Base-by-base conservation (phyloP, 2,113 vertebrate genomes). In the Psittacula cyanocephala region DNA sequence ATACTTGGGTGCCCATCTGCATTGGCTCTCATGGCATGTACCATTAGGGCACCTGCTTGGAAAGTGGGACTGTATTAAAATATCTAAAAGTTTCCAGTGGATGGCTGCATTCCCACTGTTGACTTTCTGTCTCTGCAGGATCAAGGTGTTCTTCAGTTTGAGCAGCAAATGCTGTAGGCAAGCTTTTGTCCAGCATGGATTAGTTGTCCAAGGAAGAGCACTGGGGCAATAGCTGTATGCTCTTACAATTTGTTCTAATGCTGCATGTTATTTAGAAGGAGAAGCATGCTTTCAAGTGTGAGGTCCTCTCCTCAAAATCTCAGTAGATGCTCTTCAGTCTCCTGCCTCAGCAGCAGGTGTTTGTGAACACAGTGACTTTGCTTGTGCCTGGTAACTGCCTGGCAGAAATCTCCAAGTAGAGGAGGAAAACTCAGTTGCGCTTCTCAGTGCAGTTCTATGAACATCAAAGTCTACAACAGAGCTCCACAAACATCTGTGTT, bases 61-160 rank as follows among this genome's bases (percentile, higher is more conserved):
- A 83, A 96, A 81, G 78, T 70, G 50, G 46, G 31, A 84, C 86
- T 93, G 5, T 75, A 83, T 95, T 93, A 88, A 92, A 96, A 89
- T 81, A 50, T 43, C 64, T 77, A 8, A 47, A 93, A 95, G 82
- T 95, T 95, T 83, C 31, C 69, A 68, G 72, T 23, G 88, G 71
- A 43, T 89, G 53, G 11, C 79, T 96, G 35, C 52, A 62, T 76
- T 84, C 81, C 60, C 18, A 5, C 49, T 88, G 49, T 44, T 41
- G 4, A 71, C 59, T 91, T 80, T 91, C 70, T 85, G 0, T 65
- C 7, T 0, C 60, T 41, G 43, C 53, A 72, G 53, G 57, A 65
- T 68, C 64, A 86, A 71, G 29, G 39, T 47, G 16, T 19, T 28
- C 41, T 49, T 88, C 35, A 22, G 49, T 63, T 44, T 49, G 67